Evolutionary conservation across 2,113 vertebrate genomes (phyloP).

Genomic region (Brienomyrus longianalis): DNA sequence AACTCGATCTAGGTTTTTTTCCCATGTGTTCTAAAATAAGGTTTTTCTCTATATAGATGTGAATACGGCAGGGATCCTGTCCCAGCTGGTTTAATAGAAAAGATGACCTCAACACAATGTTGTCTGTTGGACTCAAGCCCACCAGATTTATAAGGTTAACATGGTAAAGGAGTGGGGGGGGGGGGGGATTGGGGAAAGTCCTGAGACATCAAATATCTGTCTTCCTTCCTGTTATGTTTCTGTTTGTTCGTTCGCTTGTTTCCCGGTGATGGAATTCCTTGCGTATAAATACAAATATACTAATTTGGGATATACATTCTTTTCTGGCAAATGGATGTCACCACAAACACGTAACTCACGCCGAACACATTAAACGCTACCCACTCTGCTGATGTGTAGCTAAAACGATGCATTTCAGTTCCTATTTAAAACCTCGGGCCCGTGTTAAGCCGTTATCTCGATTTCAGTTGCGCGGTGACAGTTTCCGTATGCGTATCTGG

Average conservation of each 20-base stretch:
- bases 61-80: neutral
- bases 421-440: neutral
- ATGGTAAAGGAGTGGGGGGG: too few relatives aligned
- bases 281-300: neutral
- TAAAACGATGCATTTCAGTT: neutral
- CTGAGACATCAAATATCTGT: neutral
- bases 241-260: neutral
- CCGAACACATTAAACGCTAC: neutral
- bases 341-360: neutral
- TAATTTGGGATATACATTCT: neutral
- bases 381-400: neutral
- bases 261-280: neutral
- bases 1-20: constrained; percentile 3
- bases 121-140: neutral
- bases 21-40: neutral
- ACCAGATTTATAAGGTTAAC: constrained; percentile 8
- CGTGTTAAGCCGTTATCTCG: neutral
- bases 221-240: neutral
- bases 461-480: neutral
- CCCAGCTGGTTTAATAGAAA: constrained; percentile 10
- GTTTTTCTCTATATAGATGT: constrained; percentile 5
- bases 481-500: neutral
- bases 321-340: neutral
- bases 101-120: constrained; percentile 11
- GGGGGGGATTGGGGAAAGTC: too few relatives aligned